Evolutionary conservation across 2,113 vertebrate genomes (phyloP).

Genomic region (Paraplagusia blochii): DNA sequence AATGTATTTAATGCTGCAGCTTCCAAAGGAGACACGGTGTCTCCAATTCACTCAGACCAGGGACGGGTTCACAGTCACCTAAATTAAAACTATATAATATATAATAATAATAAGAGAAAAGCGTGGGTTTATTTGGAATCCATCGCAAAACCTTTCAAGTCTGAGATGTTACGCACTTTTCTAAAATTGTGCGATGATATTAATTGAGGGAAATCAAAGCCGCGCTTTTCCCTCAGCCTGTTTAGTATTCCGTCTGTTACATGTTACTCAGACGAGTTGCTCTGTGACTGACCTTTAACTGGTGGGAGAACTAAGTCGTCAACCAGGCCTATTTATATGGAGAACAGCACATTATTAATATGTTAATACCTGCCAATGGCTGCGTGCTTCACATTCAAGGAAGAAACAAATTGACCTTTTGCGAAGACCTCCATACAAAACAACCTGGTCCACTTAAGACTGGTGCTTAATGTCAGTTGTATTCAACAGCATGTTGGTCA

Average conservation of each 20-base stretch:
- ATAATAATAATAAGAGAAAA: constrained; percentile 7
- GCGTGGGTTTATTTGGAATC: constrained; percentile 1
- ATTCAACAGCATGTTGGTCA: constrained; percentile 19
- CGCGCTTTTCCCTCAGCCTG: constrained; percentile 1
- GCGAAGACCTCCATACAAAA: constrained; percentile 45
- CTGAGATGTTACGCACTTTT: background rate
- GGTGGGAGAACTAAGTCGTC: constrained; percentile 53
- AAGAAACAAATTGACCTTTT: constrained; percentile 57
- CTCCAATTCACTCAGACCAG: constrained; percentile 49
- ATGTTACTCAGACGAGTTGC: constrained; percentile 37
- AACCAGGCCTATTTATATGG: constrained; percentile 59
- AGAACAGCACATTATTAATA: constrained; percentile 65
- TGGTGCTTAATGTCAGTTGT: constrained; percentile 34
- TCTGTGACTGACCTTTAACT: constrained; percentile 67
- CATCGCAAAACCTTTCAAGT: background rate
- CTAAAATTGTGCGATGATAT: background rate
- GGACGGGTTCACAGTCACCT: constrained; percentile 36
- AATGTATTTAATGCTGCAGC: constrained; percentile 68
- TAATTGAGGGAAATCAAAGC: constrained; percentile 2
- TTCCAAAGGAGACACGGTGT: constrained; percentile 46
- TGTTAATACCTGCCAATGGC: constrained; percentile 61
- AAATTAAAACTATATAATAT: constrained; percentile 44
- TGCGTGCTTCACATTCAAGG: constrained; percentile 41
- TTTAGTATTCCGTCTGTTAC: constrained; percentile 42
- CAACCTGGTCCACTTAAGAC: constrained; percentile 42